Percentiles rank a stretch among this genome's conserved stretches.
phyloP scores from a whole-genome alignment of 2,888 invertebrate genomes.

The Scrobipalpa atriplicella region DNA sequence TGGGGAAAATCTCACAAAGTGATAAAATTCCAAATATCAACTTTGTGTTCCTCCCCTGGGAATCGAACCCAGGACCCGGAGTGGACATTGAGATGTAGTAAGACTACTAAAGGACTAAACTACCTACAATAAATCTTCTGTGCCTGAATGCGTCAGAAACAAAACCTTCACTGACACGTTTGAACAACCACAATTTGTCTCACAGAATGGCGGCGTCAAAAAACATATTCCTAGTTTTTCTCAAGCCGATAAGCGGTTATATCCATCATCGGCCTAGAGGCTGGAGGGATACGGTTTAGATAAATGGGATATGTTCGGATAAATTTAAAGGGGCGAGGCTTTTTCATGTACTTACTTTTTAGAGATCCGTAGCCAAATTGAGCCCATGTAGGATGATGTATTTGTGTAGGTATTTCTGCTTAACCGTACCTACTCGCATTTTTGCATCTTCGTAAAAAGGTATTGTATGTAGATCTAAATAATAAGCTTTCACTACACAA shows the following conservation, averaged over 20 bases:
- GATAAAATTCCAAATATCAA: too few relatives aligned
- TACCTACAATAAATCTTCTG: not conserved
- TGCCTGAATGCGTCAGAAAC: conserved; percentile 5
- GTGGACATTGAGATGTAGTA: too few relatives aligned
- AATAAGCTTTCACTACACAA: too few relatives aligned
- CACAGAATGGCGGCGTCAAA: conserved; percentile 25
- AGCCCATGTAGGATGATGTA: too few relatives aligned
- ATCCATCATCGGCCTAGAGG: conserved; percentile 13
- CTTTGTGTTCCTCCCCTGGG: too few relatives aligned
- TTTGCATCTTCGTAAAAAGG: too few relatives aligned
- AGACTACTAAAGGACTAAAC: too few relatives aligned
- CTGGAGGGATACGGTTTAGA: not conserved
- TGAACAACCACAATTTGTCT: conserved; percentile 27
- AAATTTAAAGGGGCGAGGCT: conserved; percentile 1
- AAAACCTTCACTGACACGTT: conserved; percentile 17
- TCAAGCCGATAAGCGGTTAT: conserved; percentile 24
- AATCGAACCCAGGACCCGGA: too few relatives aligned
- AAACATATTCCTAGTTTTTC: conserved; percentile 23
- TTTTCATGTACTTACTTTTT: not conserved
- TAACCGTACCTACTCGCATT: too few relatives aligned
- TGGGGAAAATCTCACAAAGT: too few relatives aligned
- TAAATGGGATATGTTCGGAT: not conserved
- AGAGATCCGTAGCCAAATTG: not conserved
- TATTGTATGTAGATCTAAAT: too few relatives aligned
- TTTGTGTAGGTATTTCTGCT: too few relatives aligned